Evolutionary conservation across 2,113 vertebrate genomes (phyloP), one percentile per base, ranked within the genome.

Genomic region (Dicerorhinus sumatrensis): DNA sequence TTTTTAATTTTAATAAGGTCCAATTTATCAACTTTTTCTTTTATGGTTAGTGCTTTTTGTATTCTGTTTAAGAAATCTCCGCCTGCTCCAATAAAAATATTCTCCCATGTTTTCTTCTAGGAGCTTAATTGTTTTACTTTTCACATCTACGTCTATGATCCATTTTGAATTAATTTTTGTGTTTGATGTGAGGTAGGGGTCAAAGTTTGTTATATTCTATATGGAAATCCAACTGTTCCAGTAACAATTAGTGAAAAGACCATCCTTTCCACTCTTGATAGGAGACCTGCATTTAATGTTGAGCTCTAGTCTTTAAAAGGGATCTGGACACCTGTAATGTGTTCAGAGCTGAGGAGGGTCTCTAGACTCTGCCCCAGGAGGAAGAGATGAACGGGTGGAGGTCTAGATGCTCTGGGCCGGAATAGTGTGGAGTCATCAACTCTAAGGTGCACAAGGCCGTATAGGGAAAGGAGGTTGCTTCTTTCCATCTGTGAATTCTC

Each of bases 1-100:
- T 31, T 92, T 89, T 80, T 73, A 12, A 86, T 97, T 93, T 87
- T 73, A 67, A 63, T 83, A 33, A 84, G 48, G 48, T 75, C 79
- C 20, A 54, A 36, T 42, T 65, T 80, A 75, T 63, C 42, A 70
- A 10, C 56, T 18, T 97, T 87, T 48, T 73, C 65, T 93, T 63
- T 75, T 42, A 62, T 6, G 14, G 16, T 58, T 83, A 42, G n/a
- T 65, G 4, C 39, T 77, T 94, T 83, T 65, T 65, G 72, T 42
- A 27, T 60, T 86, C 23, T 91, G 29, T 51, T 82, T 75, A 81
- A 89, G 84, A 72, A 56, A 29, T 80, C 58, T 83, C 92, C 51
- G 25, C 70, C 17, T 90, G 6, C 2, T 33, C 73, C 33, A 62
- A 36, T 67, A 48, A 94, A 96, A 67, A 82, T 72, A 70, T 77